Conservation (phyloP, 2,888 invertebrate genomes). For the Lamproptera curius region DNA sequence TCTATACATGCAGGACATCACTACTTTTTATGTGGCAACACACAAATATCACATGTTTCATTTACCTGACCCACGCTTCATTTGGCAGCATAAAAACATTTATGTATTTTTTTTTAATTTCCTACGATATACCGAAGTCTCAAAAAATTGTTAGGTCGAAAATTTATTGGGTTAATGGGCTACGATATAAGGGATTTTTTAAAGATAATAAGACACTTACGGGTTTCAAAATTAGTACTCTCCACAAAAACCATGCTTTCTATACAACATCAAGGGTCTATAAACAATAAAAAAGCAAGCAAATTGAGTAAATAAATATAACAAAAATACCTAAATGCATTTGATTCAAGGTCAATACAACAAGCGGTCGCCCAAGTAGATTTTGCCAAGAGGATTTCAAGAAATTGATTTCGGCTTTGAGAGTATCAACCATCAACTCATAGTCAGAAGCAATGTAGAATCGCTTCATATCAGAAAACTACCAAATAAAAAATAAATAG, state of each 20-base stretch:
- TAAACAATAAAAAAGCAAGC: conserved; percentile 40
- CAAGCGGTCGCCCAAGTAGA: conserved; percentile 96
- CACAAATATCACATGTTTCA: neutral
- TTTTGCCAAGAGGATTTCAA: conserved; percentile 99
- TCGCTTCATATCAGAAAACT: conserved; percentile 98
- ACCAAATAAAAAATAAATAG: conserved; percentile 51
- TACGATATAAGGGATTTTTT: neutral
- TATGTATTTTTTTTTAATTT: too few species aligned
- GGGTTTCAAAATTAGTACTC: neutral
- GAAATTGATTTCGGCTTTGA: conserved; percentile 98
- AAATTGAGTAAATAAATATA: conserved; percentile 36
- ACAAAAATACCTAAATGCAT: conserved; percentile 89
- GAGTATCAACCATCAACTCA: conserved; percentile 98
- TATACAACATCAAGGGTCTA: conserved; percentile 2
- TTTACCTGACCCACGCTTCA: neutral
- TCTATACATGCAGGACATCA: conserved; percentile 79
- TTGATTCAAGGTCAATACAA: conserved; percentile 93
- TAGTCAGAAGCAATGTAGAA: conserved; percentile 99
- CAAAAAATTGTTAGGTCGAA: neutral
- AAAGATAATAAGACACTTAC: too few species aligned
- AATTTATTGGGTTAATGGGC: neutral
- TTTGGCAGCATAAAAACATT: neutral
- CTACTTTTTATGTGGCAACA: conserved; percentile 10
- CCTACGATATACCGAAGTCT: too few species aligned
- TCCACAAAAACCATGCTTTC: conserved; percentile 12